Percentiles rank a stretch among this genome's conserved stretches.
Conservation (phyloP, 2,888 invertebrate genomes). For the Drymonia ruficornis region DNA sequence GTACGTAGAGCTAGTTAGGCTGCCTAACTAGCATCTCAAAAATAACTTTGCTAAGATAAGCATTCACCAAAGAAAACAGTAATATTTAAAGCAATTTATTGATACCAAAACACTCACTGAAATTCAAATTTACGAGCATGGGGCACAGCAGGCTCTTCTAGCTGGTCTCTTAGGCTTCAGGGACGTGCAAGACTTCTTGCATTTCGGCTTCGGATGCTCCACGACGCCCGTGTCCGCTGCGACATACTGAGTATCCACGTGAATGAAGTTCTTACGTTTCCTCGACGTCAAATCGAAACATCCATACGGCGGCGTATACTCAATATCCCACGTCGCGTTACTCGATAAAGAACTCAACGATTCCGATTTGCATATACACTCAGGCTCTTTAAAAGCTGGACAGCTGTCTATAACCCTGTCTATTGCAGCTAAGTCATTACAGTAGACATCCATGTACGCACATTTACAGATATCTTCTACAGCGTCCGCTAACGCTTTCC, state of each 20-base stretch:
- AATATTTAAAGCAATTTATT: not conserved
- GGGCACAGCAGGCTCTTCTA: slow-evolving; percentile 48
- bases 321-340: slow-evolving; percentile 88
- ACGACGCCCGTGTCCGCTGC: slow-evolving; percentile 79
- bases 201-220: slow-evolving; percentile 52
- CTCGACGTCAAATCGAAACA: slow-evolving; percentile 86
- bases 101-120: slow-evolving; percentile 6
- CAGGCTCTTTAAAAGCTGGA: slow-evolving; percentile 76
- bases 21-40: too few species aligned
- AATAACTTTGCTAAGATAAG: too few species aligned
- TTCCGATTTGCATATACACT: slow-evolving; percentile 69
- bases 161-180: slow-evolving; percentile 43
- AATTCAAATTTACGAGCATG: slow-evolving; percentile 40
- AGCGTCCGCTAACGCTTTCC: slow-evolving; percentile 75
- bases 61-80: slow-evolving; percentile 5
- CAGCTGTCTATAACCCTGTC: slow-evolving; percentile 75
- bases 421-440: slow-evolving; percentile 74
- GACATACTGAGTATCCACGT: slow-evolving; percentile 86
- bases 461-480: slow-evolving; percentile 78
- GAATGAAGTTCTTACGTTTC: slow-evolving; percentile 74
- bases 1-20: too few species aligned
- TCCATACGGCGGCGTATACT: slow-evolving; percentile 89
- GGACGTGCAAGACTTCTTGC: slow-evolving; percentile 55
- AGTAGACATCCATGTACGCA: slow-evolving; percentile 80
- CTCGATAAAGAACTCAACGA: slow-evolving; percentile 77